Evolutionary conservation across 2,113 vertebrate species (phyloP).

Genomic region (Ginglymostoma cirratum): DNA sequence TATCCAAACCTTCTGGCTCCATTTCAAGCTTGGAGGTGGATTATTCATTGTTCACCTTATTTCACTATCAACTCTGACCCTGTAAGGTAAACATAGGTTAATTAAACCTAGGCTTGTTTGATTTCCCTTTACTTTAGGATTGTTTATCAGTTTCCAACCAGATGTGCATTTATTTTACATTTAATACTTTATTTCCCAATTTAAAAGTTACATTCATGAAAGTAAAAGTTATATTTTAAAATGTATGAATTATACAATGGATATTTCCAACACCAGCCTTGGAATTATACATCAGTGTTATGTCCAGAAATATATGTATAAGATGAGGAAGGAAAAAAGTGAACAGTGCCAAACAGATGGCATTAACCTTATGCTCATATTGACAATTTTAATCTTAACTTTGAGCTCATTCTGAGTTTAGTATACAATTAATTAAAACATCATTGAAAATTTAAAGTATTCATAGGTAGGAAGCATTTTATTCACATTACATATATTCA

Average conservation of each 20-base stretch:
- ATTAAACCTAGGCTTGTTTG: background rate
- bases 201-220: background rate
- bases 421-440: background rate
- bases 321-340: background rate
- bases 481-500: background rate
- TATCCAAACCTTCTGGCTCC: background rate
- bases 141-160: background rate
- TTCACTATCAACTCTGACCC: background rate
- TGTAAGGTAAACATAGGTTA: background rate
- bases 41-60: background rate
- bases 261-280: background rate
- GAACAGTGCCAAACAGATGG: background rate
- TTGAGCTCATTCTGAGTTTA: background rate
- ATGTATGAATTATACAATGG: background rate
- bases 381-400: conserved; percentile 10
- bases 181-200: background rate
- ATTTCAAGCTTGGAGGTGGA: background rate
- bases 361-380: background rate
- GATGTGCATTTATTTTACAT: background rate
- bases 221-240: background rate
- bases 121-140: background rate
- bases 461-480: background rate
- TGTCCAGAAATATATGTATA: background rate
- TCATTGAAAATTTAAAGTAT: background rate
- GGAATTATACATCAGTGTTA: background rate